A percentile compares a stretch with the other conserved stretches of the same genome.
Evolutionary conservation across 2,797 vertebrate genomes (phyloP).

Genomic region (Etheostoma perlongum): DNA sequence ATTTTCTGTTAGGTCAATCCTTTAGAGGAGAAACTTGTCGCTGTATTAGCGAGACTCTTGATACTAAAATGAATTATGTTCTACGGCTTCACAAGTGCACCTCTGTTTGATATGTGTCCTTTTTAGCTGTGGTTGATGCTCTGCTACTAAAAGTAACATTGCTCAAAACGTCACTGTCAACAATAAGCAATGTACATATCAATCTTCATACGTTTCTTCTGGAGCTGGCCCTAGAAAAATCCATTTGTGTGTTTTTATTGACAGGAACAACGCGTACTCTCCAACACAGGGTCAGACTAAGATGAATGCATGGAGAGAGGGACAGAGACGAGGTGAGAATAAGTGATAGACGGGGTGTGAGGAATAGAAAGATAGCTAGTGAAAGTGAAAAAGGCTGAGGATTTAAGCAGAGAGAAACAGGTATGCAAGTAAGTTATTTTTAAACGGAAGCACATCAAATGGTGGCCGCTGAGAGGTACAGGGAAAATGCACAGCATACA

Average conservation of each 20-base stretch:
- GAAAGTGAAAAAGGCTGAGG: background rate
- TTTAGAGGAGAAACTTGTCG: constrained; percentile 47
- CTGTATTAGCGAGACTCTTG: constrained; percentile 20
- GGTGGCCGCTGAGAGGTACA: constrained; percentile 26
- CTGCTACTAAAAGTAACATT: constrained; percentile 62
- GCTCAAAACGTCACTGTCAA: constrained; percentile 63
- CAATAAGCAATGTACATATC: constrained; percentile 59
- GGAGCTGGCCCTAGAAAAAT: constrained; percentile 55
- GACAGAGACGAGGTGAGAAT: background rate
- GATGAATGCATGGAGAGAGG: constrained; percentile 58
- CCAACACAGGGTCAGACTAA: constrained; percentile 60
- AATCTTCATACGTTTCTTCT: constrained; percentile 67
- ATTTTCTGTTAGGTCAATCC: constrained; percentile 49
- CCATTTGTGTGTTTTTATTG: constrained; percentile 73
- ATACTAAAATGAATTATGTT: constrained; percentile 55
- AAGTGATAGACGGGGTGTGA: constrained; percentile 7
- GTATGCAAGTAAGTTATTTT: constrained; percentile 49
- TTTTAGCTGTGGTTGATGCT: background rate
- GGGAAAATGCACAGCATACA: background rate
- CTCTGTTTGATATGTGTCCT: constrained; percentile 47
- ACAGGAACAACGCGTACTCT: constrained; percentile 61
- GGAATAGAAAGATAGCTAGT: background rate
- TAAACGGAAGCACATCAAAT: constrained; percentile 28
- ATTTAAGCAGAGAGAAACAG: constrained; percentile 27
- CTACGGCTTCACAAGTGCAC: constrained; percentile 33